phyloP scores from a whole-genome alignment of 2,113 vertebrate genomes.

The Amblyornis subalaris region DNA sequence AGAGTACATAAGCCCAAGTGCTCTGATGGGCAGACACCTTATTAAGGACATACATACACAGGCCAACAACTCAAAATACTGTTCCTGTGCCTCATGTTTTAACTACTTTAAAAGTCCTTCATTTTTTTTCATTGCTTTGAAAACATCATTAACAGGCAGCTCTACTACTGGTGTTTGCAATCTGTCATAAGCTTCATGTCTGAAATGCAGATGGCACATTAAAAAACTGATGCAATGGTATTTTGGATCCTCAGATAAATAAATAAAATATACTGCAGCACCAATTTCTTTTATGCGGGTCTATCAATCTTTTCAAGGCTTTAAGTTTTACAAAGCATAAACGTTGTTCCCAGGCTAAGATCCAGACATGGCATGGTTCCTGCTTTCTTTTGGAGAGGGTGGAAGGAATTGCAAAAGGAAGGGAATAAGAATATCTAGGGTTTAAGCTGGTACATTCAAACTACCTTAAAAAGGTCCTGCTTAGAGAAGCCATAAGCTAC shows the following conservation, averaged over 20 bases:
- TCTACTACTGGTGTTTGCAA: not conserved
- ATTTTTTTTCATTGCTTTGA: not conserved
- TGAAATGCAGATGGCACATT: not conserved
- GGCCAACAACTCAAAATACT: not conserved
- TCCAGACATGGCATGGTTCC: not conserved
- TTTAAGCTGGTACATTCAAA: not conserved
- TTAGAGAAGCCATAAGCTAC: not conserved
- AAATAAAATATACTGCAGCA: not conserved
- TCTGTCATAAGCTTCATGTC: not conserved
- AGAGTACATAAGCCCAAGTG: not conserved
- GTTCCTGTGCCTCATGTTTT: not conserved
- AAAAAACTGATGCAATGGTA: not conserved
- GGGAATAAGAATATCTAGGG: not conserved
- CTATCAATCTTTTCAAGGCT: not conserved
- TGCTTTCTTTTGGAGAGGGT: not conserved
- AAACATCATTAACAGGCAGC: not conserved
- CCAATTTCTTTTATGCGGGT: not conserved
- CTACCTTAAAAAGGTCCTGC: not conserved
- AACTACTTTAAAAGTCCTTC: not conserved
- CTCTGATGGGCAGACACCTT: not conserved
- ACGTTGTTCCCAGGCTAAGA: not conserved
- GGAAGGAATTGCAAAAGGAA: not conserved
- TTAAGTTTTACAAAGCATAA: not conserved
- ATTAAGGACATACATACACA: not conserved
- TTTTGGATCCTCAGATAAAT: not conserved